These are phyloP conservation scores for Graptemys geographica DNA, from an alignment of 2,797 vertebrate species.

Conservation along the genomic window DNA sequence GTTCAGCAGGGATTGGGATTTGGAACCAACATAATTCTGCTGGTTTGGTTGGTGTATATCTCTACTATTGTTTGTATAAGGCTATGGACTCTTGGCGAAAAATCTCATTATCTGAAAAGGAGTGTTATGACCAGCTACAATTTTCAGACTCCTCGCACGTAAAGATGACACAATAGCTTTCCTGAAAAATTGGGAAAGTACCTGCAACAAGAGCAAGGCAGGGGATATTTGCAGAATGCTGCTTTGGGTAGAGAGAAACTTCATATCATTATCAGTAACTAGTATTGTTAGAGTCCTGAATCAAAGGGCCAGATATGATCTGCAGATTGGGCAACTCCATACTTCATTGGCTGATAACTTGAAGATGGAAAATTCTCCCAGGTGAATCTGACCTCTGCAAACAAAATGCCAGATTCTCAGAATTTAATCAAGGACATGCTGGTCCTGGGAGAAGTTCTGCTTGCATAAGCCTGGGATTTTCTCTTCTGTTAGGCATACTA, in stretches of 20 bases:
- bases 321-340: background rate
- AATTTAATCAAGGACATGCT: background rate
- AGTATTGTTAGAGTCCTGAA: background rate
- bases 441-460: background rate
- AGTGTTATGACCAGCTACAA: background rate
- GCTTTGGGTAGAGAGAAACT: background rate
- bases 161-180: background rate
- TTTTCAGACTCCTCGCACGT: background rate
- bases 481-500: background rate
- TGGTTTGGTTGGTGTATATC: background rate
- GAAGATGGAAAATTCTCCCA: constrained; percentile 18
- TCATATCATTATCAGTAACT: background rate
- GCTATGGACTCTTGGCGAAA: background rate
- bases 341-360: background rate
- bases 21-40: background rate
- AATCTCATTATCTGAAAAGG: background rate
- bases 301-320: background rate
- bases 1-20: background rate
- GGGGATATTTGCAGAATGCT: background rate
- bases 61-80: background rate
- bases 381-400: constrained; percentile 9
- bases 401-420: background rate
- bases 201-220: background rate
- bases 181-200: background rate
- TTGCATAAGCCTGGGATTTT: background rate